Conservation (phyloP, 2,797 vertebrate genomes). For the Sebastes vulpes region DNA sequence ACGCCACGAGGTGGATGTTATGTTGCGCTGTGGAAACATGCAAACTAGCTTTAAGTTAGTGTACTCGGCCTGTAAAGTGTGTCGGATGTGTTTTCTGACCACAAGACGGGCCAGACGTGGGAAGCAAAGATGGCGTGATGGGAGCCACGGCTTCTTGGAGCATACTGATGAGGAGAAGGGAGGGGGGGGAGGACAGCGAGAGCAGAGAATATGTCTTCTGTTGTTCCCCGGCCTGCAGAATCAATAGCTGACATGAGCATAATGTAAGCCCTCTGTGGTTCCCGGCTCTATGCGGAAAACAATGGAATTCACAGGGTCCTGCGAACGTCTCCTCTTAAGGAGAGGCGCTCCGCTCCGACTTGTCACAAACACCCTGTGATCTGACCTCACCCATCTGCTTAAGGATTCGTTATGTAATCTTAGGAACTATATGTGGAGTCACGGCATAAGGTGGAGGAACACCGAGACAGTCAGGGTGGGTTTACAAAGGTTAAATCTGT, state of each 20-base stretch:
- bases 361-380: slow-evolving; percentile 72
- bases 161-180: slow-evolving; percentile 68
- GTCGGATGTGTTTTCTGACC: slow-evolving; percentile 35
- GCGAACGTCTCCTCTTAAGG: slow-evolving; percentile 45
- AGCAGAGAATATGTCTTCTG: slow-evolving; percentile 77
- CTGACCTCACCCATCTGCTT: slow-evolving; percentile 72
- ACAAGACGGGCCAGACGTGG: slow-evolving; percentile 26
- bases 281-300: slow-evolving; percentile 48
- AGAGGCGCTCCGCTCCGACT: slow-evolving; percentile 48
- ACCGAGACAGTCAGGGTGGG: not conserved
- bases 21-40: not conserved
- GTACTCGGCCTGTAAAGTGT: not conserved
- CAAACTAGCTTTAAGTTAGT: not conserved
- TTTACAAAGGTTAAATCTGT: slow-evolving; percentile 12
- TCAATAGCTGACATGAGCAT: slow-evolving; percentile 80
- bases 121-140: slow-evolving; percentile 70
- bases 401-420: slow-evolving; percentile 69
- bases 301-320: slow-evolving; percentile 62
- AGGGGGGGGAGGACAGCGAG: slow-evolving; percentile 27
- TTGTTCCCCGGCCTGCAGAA: slow-evolving; percentile 68
- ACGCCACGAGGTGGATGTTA: not conserved
- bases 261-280: slow-evolving; percentile 64
- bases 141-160: slow-evolving; percentile 59
- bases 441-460: not conserved
- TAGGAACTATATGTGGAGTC: slow-evolving; percentile 59